Percentiles rank a stretch among this genome's conserved stretches.
Conservation (phyloP, 2,888 invertebrate genomes). For the Morinoia aosen region DNA sequence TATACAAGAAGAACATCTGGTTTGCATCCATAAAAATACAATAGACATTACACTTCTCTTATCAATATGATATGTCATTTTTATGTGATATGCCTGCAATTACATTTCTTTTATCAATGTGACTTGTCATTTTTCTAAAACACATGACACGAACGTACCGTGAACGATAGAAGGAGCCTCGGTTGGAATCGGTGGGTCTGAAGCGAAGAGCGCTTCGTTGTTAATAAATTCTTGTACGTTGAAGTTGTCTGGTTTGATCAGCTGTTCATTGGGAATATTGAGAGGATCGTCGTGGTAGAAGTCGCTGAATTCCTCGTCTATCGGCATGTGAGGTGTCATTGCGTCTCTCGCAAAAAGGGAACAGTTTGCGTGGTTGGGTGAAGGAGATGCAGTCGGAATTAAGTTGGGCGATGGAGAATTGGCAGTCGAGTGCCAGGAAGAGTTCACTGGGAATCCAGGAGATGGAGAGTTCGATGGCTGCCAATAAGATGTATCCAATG, state of each 20-base stretch:
- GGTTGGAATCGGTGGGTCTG: not conserved
- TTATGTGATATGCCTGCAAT: not conserved
- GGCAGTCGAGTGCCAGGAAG: not conserved
- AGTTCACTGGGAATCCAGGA: not conserved
- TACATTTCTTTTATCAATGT: not conserved
- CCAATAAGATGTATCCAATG: not conserved
- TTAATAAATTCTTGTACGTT: constrained; percentile 42
- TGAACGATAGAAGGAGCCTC: constrained; percentile 13
- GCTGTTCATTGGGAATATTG: constrained; percentile 32
- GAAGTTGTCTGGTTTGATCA: not conserved
- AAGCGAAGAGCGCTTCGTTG: constrained; percentile 19
- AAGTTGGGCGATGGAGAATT: constrained; percentile 19
- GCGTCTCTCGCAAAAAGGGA: not conserved
- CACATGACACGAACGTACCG: not conserved
- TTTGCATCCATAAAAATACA: not conserved
- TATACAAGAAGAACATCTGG: not conserved
- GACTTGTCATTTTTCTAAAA: not conserved
- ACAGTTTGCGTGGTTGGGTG: not conserved
- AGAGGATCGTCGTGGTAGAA: not conserved
- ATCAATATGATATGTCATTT: not conserved
- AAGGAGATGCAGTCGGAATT: constrained; percentile 9
- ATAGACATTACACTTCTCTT: not conserved
- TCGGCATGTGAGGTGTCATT: not conserved
- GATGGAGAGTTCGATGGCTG: not conserved
- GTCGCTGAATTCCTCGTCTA: not conserved